These are phyloP conservation scores for Apodemia duryi DNA, from an alignment of 2,888 invertebrate species.

Conservation along the genomic window DNA sequence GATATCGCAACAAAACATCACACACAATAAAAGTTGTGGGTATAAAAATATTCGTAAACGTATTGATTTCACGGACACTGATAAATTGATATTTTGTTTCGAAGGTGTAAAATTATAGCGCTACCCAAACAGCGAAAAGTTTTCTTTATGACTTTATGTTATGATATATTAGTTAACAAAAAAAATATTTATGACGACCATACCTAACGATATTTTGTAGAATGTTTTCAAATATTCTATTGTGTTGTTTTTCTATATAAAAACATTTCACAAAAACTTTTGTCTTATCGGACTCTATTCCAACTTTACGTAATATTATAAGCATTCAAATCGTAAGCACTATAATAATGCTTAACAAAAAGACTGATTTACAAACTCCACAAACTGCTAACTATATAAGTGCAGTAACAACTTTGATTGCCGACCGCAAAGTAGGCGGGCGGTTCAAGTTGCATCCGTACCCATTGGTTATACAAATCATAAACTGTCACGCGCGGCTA, in stretches of 20 bases:
- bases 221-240: too few species aligned
- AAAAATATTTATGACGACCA: constrained; percentile 56
- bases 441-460: constrained; percentile 32
- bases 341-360: constrained; percentile 28
- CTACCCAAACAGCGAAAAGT: constrained; percentile 43
- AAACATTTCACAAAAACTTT: too few species aligned
- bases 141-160: constrained; percentile 59
- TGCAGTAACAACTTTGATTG: constrained; percentile 40
- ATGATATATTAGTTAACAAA: constrained; percentile 46
- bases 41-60: constrained; percentile 30
- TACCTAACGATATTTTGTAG: constrained; percentile 39
- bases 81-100: constrained; percentile 63
- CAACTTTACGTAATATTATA: not conserved
- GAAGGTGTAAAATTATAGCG: constrained; percentile 62
- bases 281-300: too few species aligned
- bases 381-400: constrained; percentile 40
- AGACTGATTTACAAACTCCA: constrained; percentile 36
- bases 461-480: constrained; percentile 36
- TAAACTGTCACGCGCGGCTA: constrained; percentile 32
- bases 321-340: constrained; percentile 1
- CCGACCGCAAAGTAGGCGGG: constrained; percentile 37
- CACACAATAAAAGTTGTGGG: constrained; percentile 26
- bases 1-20: constrained; percentile 43
- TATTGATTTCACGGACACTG: constrained; percentile 47
- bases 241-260: too few species aligned